Base-by-base conservation (phyloP, 2,888 invertebrate genomes). In the Vannuccia rotundouncinata region DNA sequence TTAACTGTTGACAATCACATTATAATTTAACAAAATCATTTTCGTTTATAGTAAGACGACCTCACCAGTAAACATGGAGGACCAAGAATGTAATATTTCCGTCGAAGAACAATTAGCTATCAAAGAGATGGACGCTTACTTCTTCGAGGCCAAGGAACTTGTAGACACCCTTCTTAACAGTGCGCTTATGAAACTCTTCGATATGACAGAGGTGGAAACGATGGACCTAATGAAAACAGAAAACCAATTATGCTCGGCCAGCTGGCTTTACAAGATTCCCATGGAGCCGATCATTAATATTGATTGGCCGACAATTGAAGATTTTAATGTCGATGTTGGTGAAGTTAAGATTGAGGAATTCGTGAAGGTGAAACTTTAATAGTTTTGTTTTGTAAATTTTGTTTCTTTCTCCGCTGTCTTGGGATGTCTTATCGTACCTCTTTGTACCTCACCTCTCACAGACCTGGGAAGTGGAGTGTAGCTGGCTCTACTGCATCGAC, bases 401-500 rank as follows among this genome's bases (percentile, higher is more conserved):
- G n/a, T n/a, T n/a, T n/a, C n/a, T n/a, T n/a, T n/a, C n/a, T n/a
- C n/a, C n/a, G n/a, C n/a, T n/a, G n/a, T n/a, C n/a, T n/a, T n/a
- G n/a, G n/a, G n/a, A n/a, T n/a, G n/a, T n/a, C n/a, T n/a, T n/a
- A n/a, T n/a, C n/a, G n/a, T n/a, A n/a, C n/a, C n/a, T n/a, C n/a
- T n/a, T n/a, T n/a, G n/a, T n/a, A n/a, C n/a, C n/a, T n/a, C n/a
- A n/a, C n/a, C n/a, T n/a, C n/a, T n/a, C n/a, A 10, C 45, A 45
- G 45, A 45, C 45, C 45, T 45, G 45, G 45, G 45, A 45, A 17
- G 17, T 45, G 17, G 45, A 45, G 17, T 45, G 45, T 45, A 45
- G 25, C 45, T 88, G 88, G 88, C 82, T 85, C 79, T 87, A 87
- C 83, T 88, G 87, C 82, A 85, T 88, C 30, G 87, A 88, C 81